A percentile compares a stretch with the other conserved stretches of the same genome.
Evolutionary conservation across 2,797 vertebrate species (phyloP).

Genomic region (Oreochromis grahami): DNA sequence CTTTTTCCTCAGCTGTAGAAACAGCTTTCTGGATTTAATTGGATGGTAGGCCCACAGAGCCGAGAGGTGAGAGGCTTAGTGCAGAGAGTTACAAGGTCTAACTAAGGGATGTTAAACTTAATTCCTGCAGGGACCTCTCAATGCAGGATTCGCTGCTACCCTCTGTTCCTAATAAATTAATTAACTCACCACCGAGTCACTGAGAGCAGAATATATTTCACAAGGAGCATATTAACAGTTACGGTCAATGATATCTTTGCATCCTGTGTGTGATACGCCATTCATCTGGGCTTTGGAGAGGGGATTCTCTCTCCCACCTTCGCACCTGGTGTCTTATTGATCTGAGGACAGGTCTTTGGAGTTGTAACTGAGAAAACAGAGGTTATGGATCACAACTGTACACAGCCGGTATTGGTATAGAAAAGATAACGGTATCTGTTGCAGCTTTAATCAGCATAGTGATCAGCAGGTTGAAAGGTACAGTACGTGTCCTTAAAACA

Average conservation of each 20-base stretch:
- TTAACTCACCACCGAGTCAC: conserved; percentile 57
- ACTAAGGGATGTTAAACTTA: conserved; percentile 63
- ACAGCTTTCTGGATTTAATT: conserved; percentile 70
- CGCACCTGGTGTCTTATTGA: conserved; percentile 13
- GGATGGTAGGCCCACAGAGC: conserved; percentile 60
- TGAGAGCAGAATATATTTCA: conserved; percentile 48
- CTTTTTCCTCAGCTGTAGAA: conserved; percentile 33
- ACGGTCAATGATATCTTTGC: conserved; percentile 36
- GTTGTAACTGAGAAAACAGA: neutral
- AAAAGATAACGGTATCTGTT: neutral
- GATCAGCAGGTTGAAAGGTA: neutral
- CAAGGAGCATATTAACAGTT: conserved; percentile 38
- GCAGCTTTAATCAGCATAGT: neutral
- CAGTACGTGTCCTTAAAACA: neutral
- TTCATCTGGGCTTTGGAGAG: conserved; percentile 10
- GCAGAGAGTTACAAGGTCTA: conserved; percentile 57
- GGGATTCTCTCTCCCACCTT: neutral
- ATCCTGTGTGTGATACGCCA: conserved; percentile 10
- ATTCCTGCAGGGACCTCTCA: conserved; percentile 56
- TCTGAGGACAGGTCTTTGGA: neutral
- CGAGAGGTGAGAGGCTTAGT: conserved; percentile 68
- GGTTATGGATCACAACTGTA: neutral
- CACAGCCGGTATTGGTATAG: neutral
- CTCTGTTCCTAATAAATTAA: conserved; percentile 67
- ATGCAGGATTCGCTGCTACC: conserved; percentile 30